These are phyloP conservation scores for Synergus itoensis DNA, from an alignment of 2,888 invertebrate genomes.

Conservation along the genomic window DNA sequence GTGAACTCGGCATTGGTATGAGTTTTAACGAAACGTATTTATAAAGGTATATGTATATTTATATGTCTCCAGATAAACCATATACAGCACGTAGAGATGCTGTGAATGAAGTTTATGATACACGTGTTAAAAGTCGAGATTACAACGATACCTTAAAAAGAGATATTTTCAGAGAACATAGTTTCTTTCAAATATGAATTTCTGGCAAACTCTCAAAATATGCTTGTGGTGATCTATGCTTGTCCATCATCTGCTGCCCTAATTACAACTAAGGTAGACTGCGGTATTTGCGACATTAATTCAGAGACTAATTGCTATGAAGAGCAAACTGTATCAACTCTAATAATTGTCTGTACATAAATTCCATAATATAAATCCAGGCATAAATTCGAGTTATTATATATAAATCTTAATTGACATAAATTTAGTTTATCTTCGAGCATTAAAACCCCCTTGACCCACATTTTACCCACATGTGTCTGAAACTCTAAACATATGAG, in stretches of 20 bases:
- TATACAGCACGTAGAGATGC: not conserved
- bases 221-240: constrained; percentile 18
- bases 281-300: not conserved
- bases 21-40: too few relatives aligned
- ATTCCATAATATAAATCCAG: not conserved
- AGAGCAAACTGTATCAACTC: not conserved
- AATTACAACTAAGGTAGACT: not conserved
- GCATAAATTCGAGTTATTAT: not conserved
- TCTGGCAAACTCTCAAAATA: constrained; percentile 32
- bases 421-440: too few relatives aligned
- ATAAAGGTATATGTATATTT: too few relatives aligned
- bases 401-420: not conserved
- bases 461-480: not conserved
- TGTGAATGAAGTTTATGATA: not conserved
- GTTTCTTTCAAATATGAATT: constrained; percentile 17
- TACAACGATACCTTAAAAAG: constrained; percentile 11
- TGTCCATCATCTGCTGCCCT: constrained; percentile 29
- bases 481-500: not conserved
- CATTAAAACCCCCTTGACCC: not conserved
- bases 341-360: not conserved
- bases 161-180: constrained; percentile 16
- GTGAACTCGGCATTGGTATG: too few relatives aligned
- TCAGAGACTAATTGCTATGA: not conserved
- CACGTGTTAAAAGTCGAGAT: constrained; percentile 8
- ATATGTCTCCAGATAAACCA: too few relatives aligned